Percentiles rank a stretch among this genome's conserved stretches.
Evolutionary conservation across 2,113 vertebrate genomes (phyloP).

Genomic region (Deroptyus accipitrinus): DNA sequence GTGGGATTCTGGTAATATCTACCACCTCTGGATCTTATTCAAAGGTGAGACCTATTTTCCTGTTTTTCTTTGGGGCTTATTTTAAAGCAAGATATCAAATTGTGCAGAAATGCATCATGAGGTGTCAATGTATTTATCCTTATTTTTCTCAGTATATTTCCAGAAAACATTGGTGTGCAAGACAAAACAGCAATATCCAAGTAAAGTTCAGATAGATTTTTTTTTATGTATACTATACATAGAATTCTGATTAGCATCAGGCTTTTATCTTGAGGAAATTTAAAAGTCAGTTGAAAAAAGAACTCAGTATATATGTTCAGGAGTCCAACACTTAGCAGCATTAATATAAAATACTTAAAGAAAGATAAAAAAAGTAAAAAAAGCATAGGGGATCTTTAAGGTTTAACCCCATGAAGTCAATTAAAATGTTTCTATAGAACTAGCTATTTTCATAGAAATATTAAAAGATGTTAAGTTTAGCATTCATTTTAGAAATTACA

Average conservation of each 20-base stretch:
- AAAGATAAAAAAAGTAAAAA: background rate
- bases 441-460: background rate
- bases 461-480: background rate
- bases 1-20: background rate
- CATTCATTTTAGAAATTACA: background rate
- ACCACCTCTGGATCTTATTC: background rate
- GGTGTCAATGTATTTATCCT: background rate
- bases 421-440: background rate
- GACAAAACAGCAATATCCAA: background rate
- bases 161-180: background rate
- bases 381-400: rapidly evolving
- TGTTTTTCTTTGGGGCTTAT: background rate
- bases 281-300: background rate
- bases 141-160: background rate
- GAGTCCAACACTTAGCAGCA: background rate
- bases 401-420: background rate
- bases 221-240: background rate
- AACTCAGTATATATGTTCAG: background rate
- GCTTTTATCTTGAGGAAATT: rapidly evolving
- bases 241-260: background rate
- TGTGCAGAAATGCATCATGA: background rate
- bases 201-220: background rate
- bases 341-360: background rate
- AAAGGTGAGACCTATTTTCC: background rate
- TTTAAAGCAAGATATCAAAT: background rate